Conservation (phyloP, 2,797 vertebrate genomes). For the Sphenodon punctatus region DNA sequence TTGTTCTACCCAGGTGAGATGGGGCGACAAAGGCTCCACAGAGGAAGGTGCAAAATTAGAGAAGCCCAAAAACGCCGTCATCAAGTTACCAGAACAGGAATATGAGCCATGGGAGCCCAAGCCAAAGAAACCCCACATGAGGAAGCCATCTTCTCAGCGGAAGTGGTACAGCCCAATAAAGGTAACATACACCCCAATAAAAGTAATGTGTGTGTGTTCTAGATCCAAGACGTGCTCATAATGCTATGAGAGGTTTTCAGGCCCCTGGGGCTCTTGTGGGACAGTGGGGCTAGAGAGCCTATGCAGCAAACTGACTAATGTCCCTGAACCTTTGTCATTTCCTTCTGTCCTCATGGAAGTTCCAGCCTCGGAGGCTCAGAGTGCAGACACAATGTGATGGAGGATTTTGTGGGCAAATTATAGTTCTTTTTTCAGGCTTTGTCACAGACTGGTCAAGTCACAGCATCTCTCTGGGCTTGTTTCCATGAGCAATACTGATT, state of each 20-base stretch:
- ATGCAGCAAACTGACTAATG: not conserved
- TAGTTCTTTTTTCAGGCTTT: too few species aligned
- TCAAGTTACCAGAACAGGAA: constrained; percentile 90
- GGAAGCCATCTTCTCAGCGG: constrained; percentile 73
- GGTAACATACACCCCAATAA: too few species aligned
- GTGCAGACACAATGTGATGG: not conserved
- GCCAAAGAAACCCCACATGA: constrained; percentile 74
- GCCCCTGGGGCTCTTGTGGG: too few species aligned
- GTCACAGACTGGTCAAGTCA: too few species aligned
- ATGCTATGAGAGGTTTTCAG: too few species aligned
- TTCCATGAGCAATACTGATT: too few species aligned
- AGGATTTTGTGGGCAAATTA: not conserved
- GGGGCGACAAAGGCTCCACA: constrained; percentile 90
- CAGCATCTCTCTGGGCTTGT: too few species aligned
- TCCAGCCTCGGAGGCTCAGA: not conserved
- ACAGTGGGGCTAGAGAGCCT: accelerated
- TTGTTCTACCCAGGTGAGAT: constrained; percentile 78
- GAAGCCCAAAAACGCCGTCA: constrained; percentile 90
- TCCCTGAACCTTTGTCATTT: not conserved
- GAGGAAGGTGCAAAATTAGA: constrained; percentile 92
- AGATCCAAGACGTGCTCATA: too few species aligned
- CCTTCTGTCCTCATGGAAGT: not conserved
- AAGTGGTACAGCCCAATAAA: constrained; percentile 90
- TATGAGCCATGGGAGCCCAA: constrained; percentile 88
- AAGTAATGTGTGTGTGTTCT: constrained; percentile 20